phyloP scores from a whole-genome alignment of 1,140 invertebrate genomes.

The Lepidostoma basale region DNA sequence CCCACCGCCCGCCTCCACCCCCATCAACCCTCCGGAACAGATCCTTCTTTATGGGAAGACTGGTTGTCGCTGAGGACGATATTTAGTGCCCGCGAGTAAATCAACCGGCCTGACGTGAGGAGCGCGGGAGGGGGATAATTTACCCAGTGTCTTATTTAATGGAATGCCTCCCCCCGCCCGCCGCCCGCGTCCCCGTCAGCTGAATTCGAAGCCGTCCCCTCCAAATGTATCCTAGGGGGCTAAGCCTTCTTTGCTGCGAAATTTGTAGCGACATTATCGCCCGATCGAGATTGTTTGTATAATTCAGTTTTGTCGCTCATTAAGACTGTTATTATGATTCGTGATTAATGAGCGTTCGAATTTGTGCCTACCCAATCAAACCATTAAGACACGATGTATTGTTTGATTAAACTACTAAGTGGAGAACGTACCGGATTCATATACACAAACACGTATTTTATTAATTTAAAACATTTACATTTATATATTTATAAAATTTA shows the following conservation, averaged over 20 bases:
- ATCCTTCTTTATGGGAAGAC: conserved; percentile 49
- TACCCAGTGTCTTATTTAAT: conserved; percentile 48
- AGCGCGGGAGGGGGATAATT: conserved; percentile 42
- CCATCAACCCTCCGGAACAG: conserved; percentile 42
- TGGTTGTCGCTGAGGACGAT: conserved; percentile 48
- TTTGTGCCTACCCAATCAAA: too few species aligned
- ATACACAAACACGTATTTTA: too few species aligned
- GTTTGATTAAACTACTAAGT: too few species aligned
- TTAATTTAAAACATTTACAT: too few species aligned
- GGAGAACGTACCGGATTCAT: too few species aligned
- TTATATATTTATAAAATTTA: too few species aligned
- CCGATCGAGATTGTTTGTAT: conserved; percentile 20
- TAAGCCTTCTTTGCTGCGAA: conserved; percentile 46
- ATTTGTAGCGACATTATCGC: conserved; percentile 45
- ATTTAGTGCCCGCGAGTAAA: conserved; percentile 48
- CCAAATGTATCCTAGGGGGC: conserved; percentile 19
- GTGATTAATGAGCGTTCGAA: too few species aligned
- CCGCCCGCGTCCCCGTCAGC: neutral
- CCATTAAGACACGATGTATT: too few species aligned
- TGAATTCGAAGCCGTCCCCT: conserved; percentile 20
- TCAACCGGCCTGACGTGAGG: conserved; percentile 45
- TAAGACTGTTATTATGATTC: conserved; percentile 9
- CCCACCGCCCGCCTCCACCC: neutral
- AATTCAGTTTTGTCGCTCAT: conserved; percentile 23
- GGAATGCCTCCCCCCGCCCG: conserved; percentile 38